A percentile compares a stretch with the other conserved stretches of the same genome.
phyloP scores from a whole-genome alignment of 2,888 invertebrate species.

The Troglohyphantes excavatus region DNA sequence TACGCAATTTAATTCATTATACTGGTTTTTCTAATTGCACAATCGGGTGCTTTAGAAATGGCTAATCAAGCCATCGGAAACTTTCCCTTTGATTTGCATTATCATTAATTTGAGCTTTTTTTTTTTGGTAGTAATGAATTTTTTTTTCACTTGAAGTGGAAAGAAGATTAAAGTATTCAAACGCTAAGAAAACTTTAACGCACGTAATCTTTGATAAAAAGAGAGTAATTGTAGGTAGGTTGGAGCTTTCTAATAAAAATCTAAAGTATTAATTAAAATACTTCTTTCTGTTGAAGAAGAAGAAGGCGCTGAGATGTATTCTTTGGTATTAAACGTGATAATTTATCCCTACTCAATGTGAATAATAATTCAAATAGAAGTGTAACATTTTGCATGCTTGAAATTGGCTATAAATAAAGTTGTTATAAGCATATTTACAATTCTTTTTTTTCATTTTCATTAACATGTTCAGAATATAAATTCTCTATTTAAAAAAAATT shows the following conservation, averaged over 20 bases:
- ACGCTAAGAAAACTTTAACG: background rate
- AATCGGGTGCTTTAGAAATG: background rate
- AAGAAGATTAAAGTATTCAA: background rate
- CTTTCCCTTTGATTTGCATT: background rate
- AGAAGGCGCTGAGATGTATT: too few species aligned
- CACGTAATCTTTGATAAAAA: background rate
- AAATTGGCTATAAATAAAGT: too few species aligned
- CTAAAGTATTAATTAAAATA: background rate
- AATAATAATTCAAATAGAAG: too few species aligned
- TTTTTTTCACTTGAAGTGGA: background rate
- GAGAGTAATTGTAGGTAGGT: too few species aligned
- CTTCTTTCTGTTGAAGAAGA: background rate
- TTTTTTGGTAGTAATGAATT: background rate
- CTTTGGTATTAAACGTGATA: too few species aligned
- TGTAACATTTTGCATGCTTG: too few species aligned
- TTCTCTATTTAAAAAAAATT: too few species aligned
- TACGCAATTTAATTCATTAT: background rate
- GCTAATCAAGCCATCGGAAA: conserved; percentile 6
- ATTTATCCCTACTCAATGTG: too few species aligned
- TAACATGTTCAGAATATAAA: too few species aligned
- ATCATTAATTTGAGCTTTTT: background rate
- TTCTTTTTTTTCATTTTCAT: too few species aligned
- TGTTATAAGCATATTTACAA: too few species aligned
- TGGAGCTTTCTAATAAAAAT: background rate
- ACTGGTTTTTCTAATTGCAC: background rate